Evolutionary conservation across 2,888 invertebrate genomes (phyloP).

Genomic region (Julus scanicus): DNA sequence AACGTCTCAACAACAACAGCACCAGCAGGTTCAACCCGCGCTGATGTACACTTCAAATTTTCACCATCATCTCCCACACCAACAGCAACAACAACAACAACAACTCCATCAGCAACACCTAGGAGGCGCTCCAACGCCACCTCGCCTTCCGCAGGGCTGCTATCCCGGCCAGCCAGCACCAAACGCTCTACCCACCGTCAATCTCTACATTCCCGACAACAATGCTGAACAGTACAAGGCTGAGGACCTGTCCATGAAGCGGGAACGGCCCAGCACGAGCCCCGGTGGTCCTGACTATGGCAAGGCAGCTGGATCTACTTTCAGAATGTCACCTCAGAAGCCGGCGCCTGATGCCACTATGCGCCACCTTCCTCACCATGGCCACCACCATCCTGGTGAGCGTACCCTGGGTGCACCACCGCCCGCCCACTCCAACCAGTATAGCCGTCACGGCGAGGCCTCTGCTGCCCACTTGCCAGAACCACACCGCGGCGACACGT

Average conservation of each 20-base stretch:
- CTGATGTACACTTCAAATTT: not conserved
- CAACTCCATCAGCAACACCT: not conserved
- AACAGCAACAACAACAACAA: not conserved
- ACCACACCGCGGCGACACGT: constrained; percentile 59
- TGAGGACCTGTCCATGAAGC: constrained; percentile 56
- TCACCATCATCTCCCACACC: constrained; percentile 36
- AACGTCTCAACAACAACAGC: constrained; percentile 60
- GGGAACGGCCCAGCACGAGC: constrained; percentile 31
- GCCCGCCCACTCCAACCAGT: constrained; percentile 58
- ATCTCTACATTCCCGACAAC: constrained; percentile 52
- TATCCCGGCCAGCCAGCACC: not conserved
- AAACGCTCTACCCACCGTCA: constrained; percentile 50
- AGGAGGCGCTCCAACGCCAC: not conserved
- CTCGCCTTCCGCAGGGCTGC: not conserved
- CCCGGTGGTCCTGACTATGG: constrained; percentile 46
- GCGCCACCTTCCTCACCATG: constrained; percentile 56
- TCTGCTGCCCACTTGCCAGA: constrained; percentile 59
- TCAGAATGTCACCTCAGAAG: constrained; percentile 55
- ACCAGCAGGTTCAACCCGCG: constrained; percentile 60
- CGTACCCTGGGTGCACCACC: constrained; percentile 56
- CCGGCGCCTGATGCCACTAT: constrained; percentile 55
- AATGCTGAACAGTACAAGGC: constrained; percentile 55
- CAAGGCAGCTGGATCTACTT: constrained; percentile 41
- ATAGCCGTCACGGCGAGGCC: constrained; percentile 59
- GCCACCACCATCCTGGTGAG: constrained; percentile 53